A percentile compares a stretch with the other conserved stretches of the same genome.
Evolutionary conservation across 2,113 vertebrate species (phyloP).

Genomic region (Ariopsis seemanni): DNA sequence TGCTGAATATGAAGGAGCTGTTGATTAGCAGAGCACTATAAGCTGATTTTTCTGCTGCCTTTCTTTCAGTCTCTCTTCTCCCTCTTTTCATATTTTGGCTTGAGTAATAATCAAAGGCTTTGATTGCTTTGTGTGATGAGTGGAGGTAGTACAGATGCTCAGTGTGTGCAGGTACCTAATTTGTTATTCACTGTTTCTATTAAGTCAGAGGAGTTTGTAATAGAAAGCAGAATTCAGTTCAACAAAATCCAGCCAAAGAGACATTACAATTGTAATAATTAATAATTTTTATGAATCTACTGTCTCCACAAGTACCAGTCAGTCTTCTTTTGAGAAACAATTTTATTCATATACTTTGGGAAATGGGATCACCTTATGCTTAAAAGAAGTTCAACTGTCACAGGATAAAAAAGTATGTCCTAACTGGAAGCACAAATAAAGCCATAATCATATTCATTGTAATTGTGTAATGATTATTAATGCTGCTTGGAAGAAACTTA

Average conservation of each 20-base stretch:
- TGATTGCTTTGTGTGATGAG: conserved; percentile 57
- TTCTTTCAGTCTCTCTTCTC: conserved; percentile 3
- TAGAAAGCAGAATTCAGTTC: conserved; percentile 63
- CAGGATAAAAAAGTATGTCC: neutral
- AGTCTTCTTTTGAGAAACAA: conserved; percentile 32
- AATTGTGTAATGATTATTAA: conserved; percentile 5
- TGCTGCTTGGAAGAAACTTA: neutral
- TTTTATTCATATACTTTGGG: conserved; percentile 41
- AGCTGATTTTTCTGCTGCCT: conserved; percentile 34
- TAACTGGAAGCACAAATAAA: neutral
- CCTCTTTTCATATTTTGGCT: conserved; percentile 35
- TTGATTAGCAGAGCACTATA: conserved; percentile 49
- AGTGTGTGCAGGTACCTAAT: conserved; percentile 65
- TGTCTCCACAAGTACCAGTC: conserved; percentile 39
- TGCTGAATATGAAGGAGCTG: conserved; percentile 51
- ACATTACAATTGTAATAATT: conserved; percentile 67
- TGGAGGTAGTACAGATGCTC: conserved; percentile 54
- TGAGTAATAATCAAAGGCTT: conserved; percentile 64
- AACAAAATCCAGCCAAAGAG: conserved; percentile 57
- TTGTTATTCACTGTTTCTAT: conserved; percentile 68
- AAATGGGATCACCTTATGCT: conserved; percentile 30
- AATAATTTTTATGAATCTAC: conserved; percentile 51
- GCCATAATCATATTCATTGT: neutral
- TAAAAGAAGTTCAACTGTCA: conserved; percentile 4
- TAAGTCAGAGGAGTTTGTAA: conserved; percentile 60